Evolutionary conservation across 2,113 vertebrate species (phyloP).

Genomic region (Coracopsis vasa): DNA sequence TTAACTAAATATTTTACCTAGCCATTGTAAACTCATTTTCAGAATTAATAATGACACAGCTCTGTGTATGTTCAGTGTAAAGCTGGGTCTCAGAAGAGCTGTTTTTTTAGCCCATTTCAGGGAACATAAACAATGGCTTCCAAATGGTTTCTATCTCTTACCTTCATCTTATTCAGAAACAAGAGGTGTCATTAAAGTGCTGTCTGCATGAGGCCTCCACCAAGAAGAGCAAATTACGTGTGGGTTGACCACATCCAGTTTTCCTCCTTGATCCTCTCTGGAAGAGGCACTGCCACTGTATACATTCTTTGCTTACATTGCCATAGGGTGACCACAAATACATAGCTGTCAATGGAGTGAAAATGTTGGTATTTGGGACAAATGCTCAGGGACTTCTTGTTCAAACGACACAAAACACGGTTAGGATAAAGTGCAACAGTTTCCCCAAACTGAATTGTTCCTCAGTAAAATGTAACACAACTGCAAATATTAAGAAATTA

Average conservation of each 20-base stretch:
- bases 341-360: neutral
- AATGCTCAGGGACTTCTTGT: neutral
- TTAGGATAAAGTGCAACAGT: neutral
- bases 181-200: neutral
- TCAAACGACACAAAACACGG: neutral
- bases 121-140: neutral
- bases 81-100: neutral
- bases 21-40: neutral
- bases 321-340: neutral
- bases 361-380: neutral
- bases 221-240: neutral
- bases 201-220: neutral
- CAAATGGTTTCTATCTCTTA: neutral
- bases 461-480: neutral
- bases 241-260: neutral
- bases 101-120: neutral
- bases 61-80: neutral
- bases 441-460: neutral
- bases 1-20: slow-evolving; percentile 26
- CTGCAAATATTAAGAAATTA: neutral
- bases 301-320: neutral
- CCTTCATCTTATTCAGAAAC: neutral
- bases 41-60: neutral
- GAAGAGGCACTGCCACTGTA: neutral
- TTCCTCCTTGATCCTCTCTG: neutral